A percentile compares a stretch with the other conserved stretches of the same genome.
phyloP scores from a whole-genome alignment of 2,797 vertebrate species.

The Liparis tanakae region DNA sequence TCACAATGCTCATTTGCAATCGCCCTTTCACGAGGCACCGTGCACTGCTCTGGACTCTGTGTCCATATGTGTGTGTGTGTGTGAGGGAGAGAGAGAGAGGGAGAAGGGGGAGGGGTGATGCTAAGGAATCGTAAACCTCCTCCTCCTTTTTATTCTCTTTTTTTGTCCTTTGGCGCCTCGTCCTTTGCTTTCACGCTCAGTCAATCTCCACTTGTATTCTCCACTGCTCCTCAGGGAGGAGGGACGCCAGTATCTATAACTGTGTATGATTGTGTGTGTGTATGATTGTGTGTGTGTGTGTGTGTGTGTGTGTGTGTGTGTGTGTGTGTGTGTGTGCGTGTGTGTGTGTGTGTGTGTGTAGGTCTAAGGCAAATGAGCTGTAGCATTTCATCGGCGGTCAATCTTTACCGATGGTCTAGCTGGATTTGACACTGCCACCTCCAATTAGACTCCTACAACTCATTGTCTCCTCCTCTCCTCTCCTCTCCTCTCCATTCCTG shows the following conservation, averaged over 20 bases:
- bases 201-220: slow-evolving; percentile 37
- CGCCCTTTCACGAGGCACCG: slow-evolving; percentile 63
- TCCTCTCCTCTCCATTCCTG: too few species aligned
- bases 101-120: slow-evolving; percentile 61
- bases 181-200: slow-evolving; percentile 41
- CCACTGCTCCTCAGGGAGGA: slow-evolving; percentile 30
- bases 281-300: slow-evolving; percentile 36
- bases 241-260: slow-evolving; percentile 17
- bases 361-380: slow-evolving; percentile 55
- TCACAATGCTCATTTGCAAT: slow-evolving; percentile 79
- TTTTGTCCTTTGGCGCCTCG: slow-evolving; percentile 35
- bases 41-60: slow-evolving; percentile 50
- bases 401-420: slow-evolving; percentile 44
- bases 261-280: slow-evolving; percentile 23
- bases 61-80: slow-evolving; percentile 29
- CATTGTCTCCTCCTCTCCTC: slow-evolving; percentile 55
- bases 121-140: slow-evolving; percentile 47
- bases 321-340: slow-evolving; percentile 33
- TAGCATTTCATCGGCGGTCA: slow-evolving; percentile 63
- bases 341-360: slow-evolving; percentile 27
- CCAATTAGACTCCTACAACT: slow-evolving; percentile 55
- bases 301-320: slow-evolving; percentile 29
- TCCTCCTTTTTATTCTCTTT: slow-evolving; percentile 53
- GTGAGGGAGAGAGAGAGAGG: slow-evolving; percentile 1
- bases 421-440: slow-evolving; percentile 59